phyloP scores from a whole-genome alignment of 2,888 invertebrate species.

The Hoplodrina ambigua region DNA sequence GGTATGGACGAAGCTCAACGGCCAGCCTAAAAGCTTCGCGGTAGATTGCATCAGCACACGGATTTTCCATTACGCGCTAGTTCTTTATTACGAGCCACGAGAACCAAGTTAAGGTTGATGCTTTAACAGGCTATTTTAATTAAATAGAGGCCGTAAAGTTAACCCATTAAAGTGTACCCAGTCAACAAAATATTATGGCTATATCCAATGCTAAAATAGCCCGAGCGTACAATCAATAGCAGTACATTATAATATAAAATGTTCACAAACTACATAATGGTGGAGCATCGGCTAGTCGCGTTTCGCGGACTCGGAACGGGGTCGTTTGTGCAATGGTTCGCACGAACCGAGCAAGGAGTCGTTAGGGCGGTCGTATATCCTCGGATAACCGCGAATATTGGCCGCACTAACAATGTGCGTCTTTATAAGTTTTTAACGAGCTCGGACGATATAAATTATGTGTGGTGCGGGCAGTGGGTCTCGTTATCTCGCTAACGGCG shows the following conservation, averaged over 20 bases:
- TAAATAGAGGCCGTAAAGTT: slow-evolving; percentile 60
- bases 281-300: slow-evolving; percentile 67
- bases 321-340: slow-evolving; percentile 79
- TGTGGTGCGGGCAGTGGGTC: slow-evolving; percentile 88
- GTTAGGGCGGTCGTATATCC: slow-evolving; percentile 86
- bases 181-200: slow-evolving; percentile 46
- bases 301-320: slow-evolving; percentile 67
- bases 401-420: slow-evolving; percentile 90
- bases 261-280: slow-evolving; percentile 59
- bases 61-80: slow-evolving; percentile 85
- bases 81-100: slow-evolving; percentile 73
- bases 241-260: slow-evolving; percentile 56
- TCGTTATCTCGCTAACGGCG: slow-evolving; percentile 90
- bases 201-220: slow-evolving; percentile 35
- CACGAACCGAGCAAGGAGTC: slow-evolving; percentile 75
- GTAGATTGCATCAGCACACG: slow-evolving; percentile 89
- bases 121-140: slow-evolving; percentile 66
- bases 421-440: slow-evolving; percentile 91
- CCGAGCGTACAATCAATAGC: slow-evolving; percentile 40
- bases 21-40: slow-evolving; percentile 84
- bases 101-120: slow-evolving; percentile 64
- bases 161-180: slow-evolving; percentile 31
- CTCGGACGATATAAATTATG: slow-evolving; percentile 90
- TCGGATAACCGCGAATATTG: slow-evolving; percentile 88
- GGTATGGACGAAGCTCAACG: slow-evolving; percentile 72